Conservation (phyloP, 2,888 invertebrate species). For the Elegia similella region DNA sequence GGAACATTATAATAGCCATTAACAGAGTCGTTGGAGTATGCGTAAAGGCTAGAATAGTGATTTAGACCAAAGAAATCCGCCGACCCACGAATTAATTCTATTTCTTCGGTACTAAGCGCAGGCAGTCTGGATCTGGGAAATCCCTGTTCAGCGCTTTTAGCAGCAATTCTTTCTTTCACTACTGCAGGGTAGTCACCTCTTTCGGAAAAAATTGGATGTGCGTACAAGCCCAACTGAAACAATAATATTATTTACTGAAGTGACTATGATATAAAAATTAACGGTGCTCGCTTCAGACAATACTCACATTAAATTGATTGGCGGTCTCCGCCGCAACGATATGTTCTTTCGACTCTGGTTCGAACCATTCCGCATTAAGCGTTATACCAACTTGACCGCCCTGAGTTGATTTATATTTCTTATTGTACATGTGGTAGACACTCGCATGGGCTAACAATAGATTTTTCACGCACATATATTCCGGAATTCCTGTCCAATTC, state of each 20-base stretch:
- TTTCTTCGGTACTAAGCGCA: constrained; percentile 44
- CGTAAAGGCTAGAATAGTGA: constrained; percentile 78
- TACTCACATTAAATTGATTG: constrained; percentile 39
- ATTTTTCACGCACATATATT: constrained; percentile 69
- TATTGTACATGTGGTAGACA: constrained; percentile 55
- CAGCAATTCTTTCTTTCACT: constrained; percentile 60
- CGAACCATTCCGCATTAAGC: constrained; percentile 40
- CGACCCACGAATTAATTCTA: constrained; percentile 43
- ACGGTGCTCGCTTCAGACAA: too few relatives aligned
- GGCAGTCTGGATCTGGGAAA: constrained; percentile 44
- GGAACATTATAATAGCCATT: constrained; percentile 29
- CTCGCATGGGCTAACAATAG: constrained; percentile 76
- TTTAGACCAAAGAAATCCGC: constrained; percentile 80
- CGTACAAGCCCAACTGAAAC: constrained; percentile 60
- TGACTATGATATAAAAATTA: too few relatives aligned
- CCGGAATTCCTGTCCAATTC: constrained; percentile 57
- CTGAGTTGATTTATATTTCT: constrained; percentile 43
- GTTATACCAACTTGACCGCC: constrained; percentile 44
- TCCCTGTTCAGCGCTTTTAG: constrained; percentile 46
- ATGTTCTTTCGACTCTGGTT: constrained; percentile 52
- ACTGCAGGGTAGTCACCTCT: constrained; percentile 72
- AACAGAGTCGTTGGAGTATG: constrained; percentile 41
- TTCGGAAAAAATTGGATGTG: constrained; percentile 65
- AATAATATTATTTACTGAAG: neutral
- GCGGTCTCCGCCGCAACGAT: constrained; percentile 46